These are phyloP conservation scores for Apodemus speciosus DNA, from an alignment of 2,113 vertebrate species.

Conservation along the genomic window DNA sequence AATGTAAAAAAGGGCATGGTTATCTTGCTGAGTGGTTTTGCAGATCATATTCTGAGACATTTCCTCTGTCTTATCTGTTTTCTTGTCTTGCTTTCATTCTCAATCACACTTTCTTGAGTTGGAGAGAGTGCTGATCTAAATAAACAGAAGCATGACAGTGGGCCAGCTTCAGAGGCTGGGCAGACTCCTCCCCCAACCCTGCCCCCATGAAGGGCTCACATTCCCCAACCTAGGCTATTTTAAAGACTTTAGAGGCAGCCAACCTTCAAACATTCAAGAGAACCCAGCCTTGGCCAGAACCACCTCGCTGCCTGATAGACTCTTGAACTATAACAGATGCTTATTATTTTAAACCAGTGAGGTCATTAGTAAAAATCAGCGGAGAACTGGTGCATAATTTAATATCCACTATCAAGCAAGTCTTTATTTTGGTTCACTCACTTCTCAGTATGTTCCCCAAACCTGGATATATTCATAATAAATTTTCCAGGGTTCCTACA, in stretches of 20 bases:
- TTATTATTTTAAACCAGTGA: constrained; percentile 5
- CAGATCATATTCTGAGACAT: neutral
- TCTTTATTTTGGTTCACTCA: neutral
- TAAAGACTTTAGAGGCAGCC: neutral
- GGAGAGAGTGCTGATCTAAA: neutral
- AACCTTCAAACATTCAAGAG: neutral
- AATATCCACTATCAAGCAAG: neutral
- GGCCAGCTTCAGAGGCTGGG: neutral
- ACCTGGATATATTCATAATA: neutral
- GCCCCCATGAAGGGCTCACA: neutral
- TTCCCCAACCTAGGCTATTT: neutral
- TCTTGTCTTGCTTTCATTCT: neutral
- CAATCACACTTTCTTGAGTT: neutral
- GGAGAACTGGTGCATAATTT: neutral
- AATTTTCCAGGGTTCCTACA: neutral
- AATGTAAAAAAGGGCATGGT: neutral
- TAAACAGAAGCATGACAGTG: neutral
- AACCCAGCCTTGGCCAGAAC: neutral
- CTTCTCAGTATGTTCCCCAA: neutral
- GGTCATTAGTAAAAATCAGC: neutral
- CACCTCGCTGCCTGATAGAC: neutral
- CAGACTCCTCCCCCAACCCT: neutral
- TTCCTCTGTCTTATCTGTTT: neutral
- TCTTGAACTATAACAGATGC: neutral
- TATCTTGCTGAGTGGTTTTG: neutral